Percentiles rank a stretch among this genome's conserved stretches.
Evolutionary conservation across 2,888 invertebrate genomes (phyloP).

Genomic region (Drosophila prolongata): DNA sequence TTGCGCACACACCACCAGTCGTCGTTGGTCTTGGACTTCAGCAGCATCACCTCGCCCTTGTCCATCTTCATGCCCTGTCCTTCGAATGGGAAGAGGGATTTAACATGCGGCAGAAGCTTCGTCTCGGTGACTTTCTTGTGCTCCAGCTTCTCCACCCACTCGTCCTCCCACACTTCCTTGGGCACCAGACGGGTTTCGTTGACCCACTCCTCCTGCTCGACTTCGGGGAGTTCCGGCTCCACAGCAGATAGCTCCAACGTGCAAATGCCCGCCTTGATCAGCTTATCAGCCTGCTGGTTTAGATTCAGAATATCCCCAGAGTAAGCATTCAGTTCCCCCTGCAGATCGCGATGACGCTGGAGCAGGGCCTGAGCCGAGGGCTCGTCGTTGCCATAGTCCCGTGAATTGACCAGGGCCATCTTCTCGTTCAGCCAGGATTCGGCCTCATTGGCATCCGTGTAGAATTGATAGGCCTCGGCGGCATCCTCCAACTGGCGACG

Average conservation of each 20-base stretch:
- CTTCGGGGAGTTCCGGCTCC: conserved; percentile 87
- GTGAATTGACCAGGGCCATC: conserved; percentile 94
- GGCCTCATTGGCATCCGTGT: conserved; percentile 98
- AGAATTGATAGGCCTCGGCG: conserved; percentile 97
- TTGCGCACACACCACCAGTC: conserved; percentile 99
- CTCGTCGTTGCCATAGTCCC: conserved; percentile 96
- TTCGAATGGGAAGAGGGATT: conserved; percentile 94
- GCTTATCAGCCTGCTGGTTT: conserved; percentile 90
- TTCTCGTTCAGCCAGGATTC: conserved; percentile 99
- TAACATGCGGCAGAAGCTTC: conserved; percentile 93
- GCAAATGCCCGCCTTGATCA: conserved; percentile 91
- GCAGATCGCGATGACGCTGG: conserved; percentile 93
- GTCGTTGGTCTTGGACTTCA: conserved; percentile 96
- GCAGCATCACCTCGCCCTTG: conserved; percentile 95
- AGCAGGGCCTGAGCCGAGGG: conserved; percentile 95
- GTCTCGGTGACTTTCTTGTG: conserved; percentile 95
- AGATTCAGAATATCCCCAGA: conserved; percentile 93
- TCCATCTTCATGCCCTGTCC: conserved; percentile 96
- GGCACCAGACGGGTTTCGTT: conserved; percentile 93
- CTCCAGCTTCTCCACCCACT: conserved; percentile 93
- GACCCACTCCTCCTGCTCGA: conserved; percentile 90
- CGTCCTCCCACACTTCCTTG: conserved; percentile 96
- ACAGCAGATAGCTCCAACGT: conserved; percentile 84
- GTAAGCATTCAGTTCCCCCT: conserved; percentile 95
- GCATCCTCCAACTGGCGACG: conserved; percentile 93